Percentiles rank a stretch among this genome's conserved stretches.
Evolutionary conservation across 1,140 invertebrate genomes (phyloP).

Genomic region (Drosophila pectinifera): DNA sequence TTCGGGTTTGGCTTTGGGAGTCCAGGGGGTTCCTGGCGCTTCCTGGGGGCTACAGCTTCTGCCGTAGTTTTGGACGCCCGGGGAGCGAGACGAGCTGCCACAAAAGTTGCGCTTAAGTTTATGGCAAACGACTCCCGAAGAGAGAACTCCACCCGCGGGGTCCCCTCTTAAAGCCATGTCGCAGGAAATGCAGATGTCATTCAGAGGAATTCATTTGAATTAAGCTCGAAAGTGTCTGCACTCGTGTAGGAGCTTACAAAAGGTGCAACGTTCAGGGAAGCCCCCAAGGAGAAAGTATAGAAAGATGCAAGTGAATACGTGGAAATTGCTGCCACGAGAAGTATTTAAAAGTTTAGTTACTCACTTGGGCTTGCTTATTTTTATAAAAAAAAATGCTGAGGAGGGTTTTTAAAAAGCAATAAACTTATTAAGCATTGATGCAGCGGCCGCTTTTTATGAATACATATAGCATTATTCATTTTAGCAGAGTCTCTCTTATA

Average conservation of each 20-base stretch:
- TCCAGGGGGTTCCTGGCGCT: constrained; percentile 17
- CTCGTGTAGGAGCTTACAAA: constrained; percentile 27
- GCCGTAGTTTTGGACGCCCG: constrained; percentile 8
- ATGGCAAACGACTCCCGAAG: constrained; percentile 46
- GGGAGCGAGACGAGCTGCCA: constrained; percentile 40
- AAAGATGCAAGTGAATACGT: constrained; percentile 4
- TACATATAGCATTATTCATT: no score
- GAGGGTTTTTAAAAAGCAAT: neutral
- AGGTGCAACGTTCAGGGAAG: constrained; percentile 39
- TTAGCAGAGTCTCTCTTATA: neutral
- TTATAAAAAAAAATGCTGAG: no score
- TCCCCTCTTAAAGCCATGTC: constrained; percentile 53
- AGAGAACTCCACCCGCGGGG: constrained; percentile 21
- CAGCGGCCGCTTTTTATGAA: neutral
- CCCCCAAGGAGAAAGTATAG: constrained; percentile 1
- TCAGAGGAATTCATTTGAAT: constrained; percentile 64
- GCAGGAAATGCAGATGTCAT: constrained; percentile 62
- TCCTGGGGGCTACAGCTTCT: constrained; percentile 20
- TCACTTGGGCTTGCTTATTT: no score
- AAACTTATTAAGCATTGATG: neutral
- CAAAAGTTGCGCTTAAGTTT: constrained; percentile 74
- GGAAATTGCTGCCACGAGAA: constrained; percentile 2
- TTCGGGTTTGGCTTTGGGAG: constrained; percentile 21
- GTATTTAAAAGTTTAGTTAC: neutral
- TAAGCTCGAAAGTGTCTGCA: constrained; percentile 65